These are phyloP conservation scores for Drosophila quadrilineata DNA, from an alignment of 1,140 invertebrate species.

Conservation along the genomic window DNA sequence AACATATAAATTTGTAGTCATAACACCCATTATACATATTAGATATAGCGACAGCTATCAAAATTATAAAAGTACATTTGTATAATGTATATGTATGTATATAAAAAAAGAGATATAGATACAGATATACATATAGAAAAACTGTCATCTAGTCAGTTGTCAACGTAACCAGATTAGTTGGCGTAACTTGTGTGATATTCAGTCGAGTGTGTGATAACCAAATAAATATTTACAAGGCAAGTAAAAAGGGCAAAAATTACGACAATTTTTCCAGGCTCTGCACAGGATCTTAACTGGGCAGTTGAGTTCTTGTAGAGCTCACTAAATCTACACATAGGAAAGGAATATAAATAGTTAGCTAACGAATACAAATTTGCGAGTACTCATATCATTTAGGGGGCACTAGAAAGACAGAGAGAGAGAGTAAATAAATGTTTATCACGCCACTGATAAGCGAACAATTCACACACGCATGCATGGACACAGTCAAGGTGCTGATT, in stretches of 20 bases:
- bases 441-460: slow-evolving; percentile 33
- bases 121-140: slow-evolving; percentile 1
- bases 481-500: slow-evolving; percentile 47
- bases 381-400: too few relatives aligned
- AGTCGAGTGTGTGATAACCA: slow-evolving; percentile 21
- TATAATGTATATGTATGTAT: not conserved
- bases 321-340: too few relatives aligned
- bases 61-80: too few relatives aligned
- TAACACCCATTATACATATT: slow-evolving; percentile 14
- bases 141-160: slow-evolving; percentile 29
- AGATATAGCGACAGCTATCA: not conserved
- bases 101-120: not conserved
- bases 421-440: slow-evolving; percentile 23
- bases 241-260: slow-evolving; percentile 17
- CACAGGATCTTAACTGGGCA: too few relatives aligned
- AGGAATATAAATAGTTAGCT: slow-evolving; percentile 10
- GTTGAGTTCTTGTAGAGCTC: too few relatives aligned
- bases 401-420: too few relatives aligned
- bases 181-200: slow-evolving; percentile 21
- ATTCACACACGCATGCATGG: too few relatives aligned
- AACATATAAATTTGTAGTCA: slow-evolving; percentile 33
- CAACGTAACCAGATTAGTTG: slow-evolving; percentile 13
- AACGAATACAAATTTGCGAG: slow-evolving; percentile 6
- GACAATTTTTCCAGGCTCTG: too few relatives aligned
- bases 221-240: slow-evolving; percentile 21